A percentile compares a stretch with the other conserved stretches of the same genome.
phyloP scores from a whole-genome alignment of 2,888 invertebrate species.

The Apamea sordens region DNA sequence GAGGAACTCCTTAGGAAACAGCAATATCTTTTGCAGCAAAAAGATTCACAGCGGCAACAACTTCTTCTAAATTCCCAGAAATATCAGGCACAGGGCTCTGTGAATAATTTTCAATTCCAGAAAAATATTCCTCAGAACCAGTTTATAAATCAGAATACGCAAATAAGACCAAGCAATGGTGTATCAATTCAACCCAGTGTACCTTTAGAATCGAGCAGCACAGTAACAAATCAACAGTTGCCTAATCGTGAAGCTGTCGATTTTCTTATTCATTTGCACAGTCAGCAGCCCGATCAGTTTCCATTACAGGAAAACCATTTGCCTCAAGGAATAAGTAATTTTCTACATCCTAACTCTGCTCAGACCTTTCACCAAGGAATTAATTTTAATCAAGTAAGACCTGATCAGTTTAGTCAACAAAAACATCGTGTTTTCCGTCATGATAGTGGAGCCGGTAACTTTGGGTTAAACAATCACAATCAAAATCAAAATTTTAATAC shows the following conservation, averaged over 20 bases:
- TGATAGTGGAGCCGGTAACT: conserved; percentile 91
- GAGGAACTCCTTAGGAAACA: conserved; percentile 92
- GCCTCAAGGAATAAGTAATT: conserved; percentile 84
- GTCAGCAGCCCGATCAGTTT: conserved; percentile 85
- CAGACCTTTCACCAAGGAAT: conserved; percentile 80
- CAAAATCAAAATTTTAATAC: conserved; percentile 77
- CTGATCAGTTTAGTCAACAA: conserved; percentile 77
- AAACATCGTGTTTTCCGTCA: conserved; percentile 89
- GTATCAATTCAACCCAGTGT: conserved; percentile 89
- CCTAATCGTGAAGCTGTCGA: conserved; percentile 91
- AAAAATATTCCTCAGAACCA: conserved; percentile 79
- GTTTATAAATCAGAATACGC: conserved; percentile 75
- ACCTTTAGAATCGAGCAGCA: conserved; percentile 77
- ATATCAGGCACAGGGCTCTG: conserved; percentile 77
- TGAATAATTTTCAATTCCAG: conserved; percentile 80
- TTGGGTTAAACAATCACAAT: conserved; percentile 88
- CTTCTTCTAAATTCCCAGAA: conserved; percentile 78
- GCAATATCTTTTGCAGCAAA: conserved; percentile 89
- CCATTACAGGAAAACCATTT: conserved; percentile 88
- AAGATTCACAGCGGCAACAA: conserved; percentile 84
- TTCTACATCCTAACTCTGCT: conserved; percentile 80
- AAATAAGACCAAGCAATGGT: conserved; percentile 75
- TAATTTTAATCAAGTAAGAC: conserved; percentile 80
- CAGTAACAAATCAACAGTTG: conserved; percentile 88
- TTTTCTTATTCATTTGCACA: conserved; percentile 86